These are phyloP conservation scores for Patella caerulea DNA, from an alignment of 2,888 invertebrate genomes.

Conservation along the genomic window DNA sequence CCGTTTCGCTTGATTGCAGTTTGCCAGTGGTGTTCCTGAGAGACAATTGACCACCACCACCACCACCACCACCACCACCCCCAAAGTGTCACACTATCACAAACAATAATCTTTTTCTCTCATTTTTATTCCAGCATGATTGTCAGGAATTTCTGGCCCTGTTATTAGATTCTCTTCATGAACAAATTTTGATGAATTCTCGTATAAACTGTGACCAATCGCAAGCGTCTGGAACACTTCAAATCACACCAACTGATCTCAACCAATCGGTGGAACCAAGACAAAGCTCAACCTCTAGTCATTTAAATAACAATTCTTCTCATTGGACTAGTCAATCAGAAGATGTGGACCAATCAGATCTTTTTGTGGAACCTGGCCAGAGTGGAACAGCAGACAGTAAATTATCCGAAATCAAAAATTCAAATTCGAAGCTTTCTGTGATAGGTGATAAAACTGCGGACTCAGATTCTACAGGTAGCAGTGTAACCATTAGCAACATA, in stretches of 20 bases:
- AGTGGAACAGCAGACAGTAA: not conserved
- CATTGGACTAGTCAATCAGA: not conserved
- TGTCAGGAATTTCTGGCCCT: slow-evolving; percentile 80
- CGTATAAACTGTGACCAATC: slow-evolving; percentile 11
- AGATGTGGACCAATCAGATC: slow-evolving; percentile 6
- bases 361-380: not conserved
- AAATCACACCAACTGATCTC: not conserved
- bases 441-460: not conserved
- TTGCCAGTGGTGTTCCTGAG: no score
- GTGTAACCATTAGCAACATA: not conserved
- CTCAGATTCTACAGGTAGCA: slow-evolving; percentile 15
- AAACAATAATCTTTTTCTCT: not conserved
- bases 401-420: not conserved
- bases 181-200: slow-evolving; percentile 73
- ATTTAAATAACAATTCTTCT: slow-evolving; percentile 5
- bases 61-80: no score
- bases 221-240: slow-evolving; percentile 11
- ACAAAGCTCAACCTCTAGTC: slow-evolving; percentile 11
- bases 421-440: not conserved
- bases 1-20: no score
- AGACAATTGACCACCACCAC: no score
- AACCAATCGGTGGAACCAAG: not conserved
- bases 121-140: slow-evolving; percentile 75
- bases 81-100: not conserved
- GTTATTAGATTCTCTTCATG: slow-evolving; percentile 77